Percentiles rank a stretch among this genome's conserved stretches.
These are phyloP conservation scores for Bombus superbus DNA, from an alignment of 1,140 invertebrate species.

Conservation along the genomic window DNA sequence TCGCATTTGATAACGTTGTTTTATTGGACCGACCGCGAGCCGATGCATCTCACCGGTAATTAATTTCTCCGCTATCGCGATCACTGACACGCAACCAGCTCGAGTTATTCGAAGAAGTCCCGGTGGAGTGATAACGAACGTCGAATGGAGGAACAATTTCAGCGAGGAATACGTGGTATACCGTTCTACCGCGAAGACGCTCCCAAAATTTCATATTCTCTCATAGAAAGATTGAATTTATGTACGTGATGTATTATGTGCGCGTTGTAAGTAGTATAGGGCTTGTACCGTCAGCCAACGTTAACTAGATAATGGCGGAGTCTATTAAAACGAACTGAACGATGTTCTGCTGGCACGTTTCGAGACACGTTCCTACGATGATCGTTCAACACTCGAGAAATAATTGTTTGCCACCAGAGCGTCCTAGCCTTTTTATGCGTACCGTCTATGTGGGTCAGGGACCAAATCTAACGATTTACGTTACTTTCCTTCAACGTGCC, in stretches of 20 bases:
- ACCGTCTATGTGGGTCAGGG: too few relatives aligned
- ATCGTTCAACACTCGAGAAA: neutral
- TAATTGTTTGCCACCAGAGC: too few relatives aligned
- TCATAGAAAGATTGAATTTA: neutral
- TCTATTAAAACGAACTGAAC: neutral
- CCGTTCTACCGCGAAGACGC: neutral
- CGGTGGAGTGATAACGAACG: neutral
- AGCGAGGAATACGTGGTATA: neutral
- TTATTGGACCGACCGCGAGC: slow-evolving; percentile 15
- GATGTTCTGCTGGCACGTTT: too few relatives aligned
- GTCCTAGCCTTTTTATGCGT: too few relatives aligned
- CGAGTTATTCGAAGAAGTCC: slow-evolving; percentile 35
- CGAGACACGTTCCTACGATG: neutral
- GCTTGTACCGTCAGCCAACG: neutral
- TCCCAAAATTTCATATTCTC: neutral
- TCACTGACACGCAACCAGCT: slow-evolving; percentile 41
- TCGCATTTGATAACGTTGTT: slow-evolving; percentile 48
- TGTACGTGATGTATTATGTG: neutral
- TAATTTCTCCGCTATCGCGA: slow-evolving; percentile 49
- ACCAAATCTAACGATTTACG: neutral
- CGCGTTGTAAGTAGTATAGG: neutral
- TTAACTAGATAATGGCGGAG: neutral
- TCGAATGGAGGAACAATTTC: neutral
- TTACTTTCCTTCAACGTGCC: neutral
- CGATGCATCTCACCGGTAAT: slow-evolving; percentile 45